Conservation (phyloP, 2,113 vertebrate genomes). For the Erinaceus europaeus region DNA sequence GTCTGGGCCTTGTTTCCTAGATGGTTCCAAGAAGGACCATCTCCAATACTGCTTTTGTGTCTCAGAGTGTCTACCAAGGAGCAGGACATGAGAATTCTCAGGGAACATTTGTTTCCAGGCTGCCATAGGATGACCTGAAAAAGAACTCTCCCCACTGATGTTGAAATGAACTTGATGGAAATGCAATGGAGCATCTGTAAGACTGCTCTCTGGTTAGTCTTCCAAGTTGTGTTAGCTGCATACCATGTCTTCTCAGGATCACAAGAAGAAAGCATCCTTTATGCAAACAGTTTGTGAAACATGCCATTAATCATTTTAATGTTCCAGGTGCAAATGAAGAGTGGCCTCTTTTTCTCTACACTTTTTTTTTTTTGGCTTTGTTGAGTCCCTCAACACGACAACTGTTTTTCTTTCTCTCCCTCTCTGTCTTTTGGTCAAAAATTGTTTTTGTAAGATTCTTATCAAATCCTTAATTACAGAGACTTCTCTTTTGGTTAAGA, state of each 20-base stretch:
- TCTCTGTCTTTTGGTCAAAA: background rate
- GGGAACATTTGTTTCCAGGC: background rate
- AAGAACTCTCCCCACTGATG: background rate
- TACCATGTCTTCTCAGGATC: background rate
- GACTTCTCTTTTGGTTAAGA: conserved; percentile 7
- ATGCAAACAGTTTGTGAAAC: background rate
- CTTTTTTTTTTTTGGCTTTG: background rate
- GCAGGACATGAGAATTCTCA: background rate
- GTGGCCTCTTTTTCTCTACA: background rate
- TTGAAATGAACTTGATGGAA: background rate
- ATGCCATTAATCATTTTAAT: background rate
- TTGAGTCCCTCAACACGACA: no score
- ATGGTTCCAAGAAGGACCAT: background rate
- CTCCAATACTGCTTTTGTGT: background rate
- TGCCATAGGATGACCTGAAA: background rate
- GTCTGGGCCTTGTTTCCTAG: background rate
- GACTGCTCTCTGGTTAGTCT: background rate
- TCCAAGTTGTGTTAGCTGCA: background rate
- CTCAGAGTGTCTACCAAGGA: background rate
- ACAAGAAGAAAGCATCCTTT: background rate
- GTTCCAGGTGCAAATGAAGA: background rate
- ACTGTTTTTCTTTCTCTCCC: background rate
- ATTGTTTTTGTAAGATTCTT: background rate
- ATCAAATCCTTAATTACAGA: background rate
- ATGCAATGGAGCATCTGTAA: background rate